These are phyloP conservation scores for Triplophysa siluroides DNA, from an alignment of 2,113 vertebrate genomes.

Conservation along the genomic window DNA sequence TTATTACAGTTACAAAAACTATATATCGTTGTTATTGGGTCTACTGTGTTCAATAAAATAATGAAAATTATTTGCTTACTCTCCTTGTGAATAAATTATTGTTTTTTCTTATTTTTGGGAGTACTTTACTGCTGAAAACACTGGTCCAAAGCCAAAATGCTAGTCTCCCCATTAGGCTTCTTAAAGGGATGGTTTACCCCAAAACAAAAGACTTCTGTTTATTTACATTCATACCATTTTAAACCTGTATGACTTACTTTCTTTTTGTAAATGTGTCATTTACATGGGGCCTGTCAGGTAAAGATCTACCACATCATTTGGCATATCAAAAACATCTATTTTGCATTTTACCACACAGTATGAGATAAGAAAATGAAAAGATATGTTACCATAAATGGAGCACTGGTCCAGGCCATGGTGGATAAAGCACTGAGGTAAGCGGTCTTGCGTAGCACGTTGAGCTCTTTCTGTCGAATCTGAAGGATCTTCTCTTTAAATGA, in stretches of 20 bases:
- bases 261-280: neutral
- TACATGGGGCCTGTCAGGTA: neutral
- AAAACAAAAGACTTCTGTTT: neutral
- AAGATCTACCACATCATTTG: neutral
- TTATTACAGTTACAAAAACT: too few relatives aligned
- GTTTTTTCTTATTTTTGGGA: too few relatives aligned
- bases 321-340: neutral
- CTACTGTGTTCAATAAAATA: too few relatives aligned
- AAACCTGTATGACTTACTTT: neutral
- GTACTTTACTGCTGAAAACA: too few relatives aligned
- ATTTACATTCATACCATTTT: neutral
- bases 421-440: slow-evolving; percentile 85
- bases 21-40: too few relatives aligned
- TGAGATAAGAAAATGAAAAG: neutral
- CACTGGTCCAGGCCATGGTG: slow-evolving; percentile 86
- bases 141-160: too few relatives aligned
- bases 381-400: slow-evolving; percentile 85
- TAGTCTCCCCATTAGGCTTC: too few relatives aligned
- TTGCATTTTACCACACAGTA: neutral
- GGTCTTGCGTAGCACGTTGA: slow-evolving; percentile 78
- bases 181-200: neutral
- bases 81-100: too few relatives aligned
- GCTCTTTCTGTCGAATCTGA: slow-evolving; percentile 84
- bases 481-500: slow-evolving; percentile 86
- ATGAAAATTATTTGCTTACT: too few relatives aligned